phyloP scores from a whole-genome alignment of 2,113 vertebrate genomes.

The Pionites leucogaster region DNA sequence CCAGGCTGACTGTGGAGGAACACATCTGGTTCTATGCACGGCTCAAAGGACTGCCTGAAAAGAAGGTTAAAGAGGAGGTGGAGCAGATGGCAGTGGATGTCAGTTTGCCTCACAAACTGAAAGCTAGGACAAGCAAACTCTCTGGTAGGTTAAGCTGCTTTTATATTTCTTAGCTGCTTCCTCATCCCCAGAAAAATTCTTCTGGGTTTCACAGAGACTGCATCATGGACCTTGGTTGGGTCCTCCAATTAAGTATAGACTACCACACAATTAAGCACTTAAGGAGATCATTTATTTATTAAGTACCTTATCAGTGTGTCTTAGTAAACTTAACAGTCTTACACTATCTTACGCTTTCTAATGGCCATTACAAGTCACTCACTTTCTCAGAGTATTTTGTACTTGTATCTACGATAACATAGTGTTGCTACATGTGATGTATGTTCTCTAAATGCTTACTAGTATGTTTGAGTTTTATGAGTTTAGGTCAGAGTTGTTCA shows the following conservation, averaged over 20 bases:
- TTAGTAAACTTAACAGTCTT: background rate
- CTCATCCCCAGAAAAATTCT: background rate
- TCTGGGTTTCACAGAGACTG: background rate
- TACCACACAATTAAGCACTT: background rate
- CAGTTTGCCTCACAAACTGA: slow-evolving; percentile 90
- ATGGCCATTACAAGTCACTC: background rate
- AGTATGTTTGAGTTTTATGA: background rate
- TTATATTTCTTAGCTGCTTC: background rate
- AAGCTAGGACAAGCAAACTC: slow-evolving; percentile 84
- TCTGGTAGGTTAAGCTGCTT: slow-evolving; percentile 79
- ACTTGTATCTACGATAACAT: background rate
- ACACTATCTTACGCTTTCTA: background rate
- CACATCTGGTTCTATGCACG: slow-evolving; percentile 98
- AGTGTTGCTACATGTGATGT: background rate
- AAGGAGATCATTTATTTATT: background rate
- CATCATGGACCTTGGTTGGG: background rate
- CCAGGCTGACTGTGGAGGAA: slow-evolving; percentile 95
- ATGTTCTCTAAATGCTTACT: background rate
- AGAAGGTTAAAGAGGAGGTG: slow-evolving; percentile 87
- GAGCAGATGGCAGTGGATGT: slow-evolving; percentile 92
- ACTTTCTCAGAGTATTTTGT: background rate
- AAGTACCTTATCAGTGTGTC: background rate
- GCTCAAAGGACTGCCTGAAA: slow-evolving; percentile 89
- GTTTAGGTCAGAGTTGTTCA: background rate
- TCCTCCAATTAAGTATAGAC: background rate